phyloP scores from a whole-genome alignment of 1,140 invertebrate species.

The Andricus grossulariae region DNA sequence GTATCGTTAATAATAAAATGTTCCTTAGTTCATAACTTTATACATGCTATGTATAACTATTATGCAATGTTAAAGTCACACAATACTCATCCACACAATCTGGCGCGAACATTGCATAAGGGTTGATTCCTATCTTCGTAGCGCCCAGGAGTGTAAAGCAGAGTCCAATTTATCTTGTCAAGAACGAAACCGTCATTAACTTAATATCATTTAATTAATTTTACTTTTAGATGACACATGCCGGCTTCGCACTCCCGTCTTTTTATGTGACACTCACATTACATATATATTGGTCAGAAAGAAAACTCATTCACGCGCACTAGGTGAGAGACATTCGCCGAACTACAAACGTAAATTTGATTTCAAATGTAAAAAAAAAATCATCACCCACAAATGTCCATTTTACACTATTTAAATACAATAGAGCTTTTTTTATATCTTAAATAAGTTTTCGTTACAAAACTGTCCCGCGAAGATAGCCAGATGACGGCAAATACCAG shows the following conservation, averaged over 20 bases:
- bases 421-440: constrained; percentile 74
- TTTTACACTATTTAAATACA: constrained; percentile 77
- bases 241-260: constrained; percentile 58
- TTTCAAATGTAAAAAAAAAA: constrained; percentile 71
- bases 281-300: constrained; percentile 64
- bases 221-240: constrained; percentile 37
- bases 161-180: constrained; percentile 39
- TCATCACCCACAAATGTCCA: constrained; percentile 73
- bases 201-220: constrained; percentile 34
- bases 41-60: constrained; percentile 76
- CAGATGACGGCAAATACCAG: constrained; percentile 71
- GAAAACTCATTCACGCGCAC: constrained; percentile 74
- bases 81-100: constrained; percentile 68
- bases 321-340: constrained; percentile 75
- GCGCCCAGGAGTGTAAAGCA: constrained; percentile 55
- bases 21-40: constrained; percentile 73
- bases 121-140: constrained; percentile 43
- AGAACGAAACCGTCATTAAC: constrained; percentile 36
- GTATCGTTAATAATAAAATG: constrained; percentile 74
- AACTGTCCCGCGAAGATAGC: constrained; percentile 72
- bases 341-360: constrained; percentile 75
- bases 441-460: constrained; percentile 76
- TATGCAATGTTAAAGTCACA: constrained; percentile 74
- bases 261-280: constrained; percentile 58
- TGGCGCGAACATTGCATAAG: constrained; percentile 62